Base-by-base conservation (phyloP, 2,888 invertebrate genomes). In the Coelinius sp. region DNA sequence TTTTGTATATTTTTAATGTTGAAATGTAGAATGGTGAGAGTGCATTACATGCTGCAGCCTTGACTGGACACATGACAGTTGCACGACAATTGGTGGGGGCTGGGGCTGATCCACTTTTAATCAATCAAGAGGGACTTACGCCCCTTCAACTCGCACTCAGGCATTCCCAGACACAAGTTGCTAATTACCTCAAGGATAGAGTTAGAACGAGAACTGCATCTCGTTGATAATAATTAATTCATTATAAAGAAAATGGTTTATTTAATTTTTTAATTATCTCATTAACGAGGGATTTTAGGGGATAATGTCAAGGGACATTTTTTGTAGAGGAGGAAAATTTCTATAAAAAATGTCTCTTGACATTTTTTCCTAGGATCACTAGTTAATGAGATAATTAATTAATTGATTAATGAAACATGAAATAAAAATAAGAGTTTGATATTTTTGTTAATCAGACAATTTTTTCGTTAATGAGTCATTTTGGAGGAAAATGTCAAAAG, bases 1-100 rank as follows among this genome's bases (percentile, higher is more conserved):
- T 25, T 24, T 49, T 49, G 10, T 35, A 24, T 63, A 41, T 67
- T 22, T 25, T 77, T 74, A 56, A 52, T 20, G 70, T 67, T 70
- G 2, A 24, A 77, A 89, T 89, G 44, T 87, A 97, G 96, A 97
- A 97, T 89, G 97, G 97, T 0, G 97, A 97, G 89, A 93, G 94
- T 69, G 94, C 96, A 0, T 89, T 98, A 63, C 97, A 97, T 89
- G 97, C 96, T 62, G 97, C 97, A 2, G 94, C 95, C 41, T 92
- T 97, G 89, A 95, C 94, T 87, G 97, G 97, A 0, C 95, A 95
- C 84, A 90, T 95, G 86, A 89, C 93, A 2, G 94, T 96, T 64
- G 94, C 94, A 70, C 93, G 94, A 83, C 92, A 94, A 84, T 89
- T 97, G 49, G 90, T 95, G 59, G 92, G 91, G 69, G 92, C 93